phyloP scores from a whole-genome alignment of 2,888 invertebrate genomes.

The Ischnura elegans region DNA sequence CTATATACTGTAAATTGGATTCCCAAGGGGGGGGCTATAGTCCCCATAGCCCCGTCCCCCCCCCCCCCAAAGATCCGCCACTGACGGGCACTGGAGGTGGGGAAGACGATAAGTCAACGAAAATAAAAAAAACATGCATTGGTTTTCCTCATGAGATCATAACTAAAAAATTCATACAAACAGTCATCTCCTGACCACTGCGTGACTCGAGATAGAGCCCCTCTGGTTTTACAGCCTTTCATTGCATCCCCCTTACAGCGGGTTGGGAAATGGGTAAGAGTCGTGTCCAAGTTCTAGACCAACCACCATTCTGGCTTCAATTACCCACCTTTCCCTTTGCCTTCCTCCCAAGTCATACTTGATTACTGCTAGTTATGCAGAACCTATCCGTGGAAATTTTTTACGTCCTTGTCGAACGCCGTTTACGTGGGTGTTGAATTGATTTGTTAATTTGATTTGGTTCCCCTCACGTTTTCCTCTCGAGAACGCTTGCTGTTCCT shows the following conservation, averaged over 20 bases:
- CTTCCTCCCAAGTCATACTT: not conserved
- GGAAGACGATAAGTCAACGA: too few species aligned
- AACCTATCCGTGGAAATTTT: not conserved
- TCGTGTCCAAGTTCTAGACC: not conserved
- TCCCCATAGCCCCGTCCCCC: not conserved
- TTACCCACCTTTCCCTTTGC: constrained; percentile 18
- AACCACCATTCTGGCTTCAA: not conserved
- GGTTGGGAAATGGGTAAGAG: not conserved
- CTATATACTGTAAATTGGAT: too few species aligned
- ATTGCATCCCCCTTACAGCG: not conserved
- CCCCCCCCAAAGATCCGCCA: too few species aligned
- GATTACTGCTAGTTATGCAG: not conserved
- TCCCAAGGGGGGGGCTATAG: too few species aligned
- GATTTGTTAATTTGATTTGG: not conserved
- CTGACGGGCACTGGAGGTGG: too few species aligned
- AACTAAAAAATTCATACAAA: too few species aligned
- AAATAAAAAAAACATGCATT: too few species aligned
- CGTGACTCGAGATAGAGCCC: not conserved
- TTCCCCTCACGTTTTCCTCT: not conserved
- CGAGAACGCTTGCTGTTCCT: not conserved
- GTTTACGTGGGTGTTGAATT: not conserved
- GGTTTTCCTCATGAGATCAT: too few species aligned
- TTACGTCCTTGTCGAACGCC: not conserved
- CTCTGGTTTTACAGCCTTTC: not conserved
- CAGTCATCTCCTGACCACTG: not conserved